Evolutionary conservation across 2,797 vertebrate species (phyloP).

Genomic region (Helarctos malayanus): DNA sequence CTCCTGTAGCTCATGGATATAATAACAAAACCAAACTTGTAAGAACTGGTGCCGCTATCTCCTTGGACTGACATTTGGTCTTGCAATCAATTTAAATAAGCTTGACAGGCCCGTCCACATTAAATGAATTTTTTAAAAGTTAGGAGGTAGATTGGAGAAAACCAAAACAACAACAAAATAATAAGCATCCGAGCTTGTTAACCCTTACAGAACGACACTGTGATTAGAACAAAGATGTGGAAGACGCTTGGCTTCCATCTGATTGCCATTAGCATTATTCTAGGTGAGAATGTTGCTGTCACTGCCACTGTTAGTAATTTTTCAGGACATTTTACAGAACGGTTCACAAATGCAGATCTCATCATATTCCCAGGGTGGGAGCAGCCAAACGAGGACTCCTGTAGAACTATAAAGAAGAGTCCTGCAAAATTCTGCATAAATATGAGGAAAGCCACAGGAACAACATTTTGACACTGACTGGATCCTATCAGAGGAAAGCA

Average conservation of each 20-base stretch:
- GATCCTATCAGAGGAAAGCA: slow-evolving; percentile 56
- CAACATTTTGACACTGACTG: slow-evolving; percentile 55
- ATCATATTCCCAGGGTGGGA: slow-evolving; percentile 48
- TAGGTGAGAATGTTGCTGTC: neutral
- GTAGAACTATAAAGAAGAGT: slow-evolving; percentile 35
- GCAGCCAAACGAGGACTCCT: slow-evolving; percentile 5
- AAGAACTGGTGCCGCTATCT: slow-evolving; percentile 18
- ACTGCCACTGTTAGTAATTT: slow-evolving; percentile 50
- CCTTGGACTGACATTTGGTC: slow-evolving; percentile 54
- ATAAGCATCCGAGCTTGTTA: slow-evolving; percentile 69
- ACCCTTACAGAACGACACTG: slow-evolving; percentile 39
- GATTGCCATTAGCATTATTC: neutral
- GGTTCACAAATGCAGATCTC: slow-evolving; percentile 67
- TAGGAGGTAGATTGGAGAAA: slow-evolving; percentile 59
- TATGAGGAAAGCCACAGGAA: slow-evolving; percentile 59
- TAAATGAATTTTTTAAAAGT: slow-evolving; percentile 78
- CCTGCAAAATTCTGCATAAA: slow-evolving; percentile 55
- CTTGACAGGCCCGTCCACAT: slow-evolving; percentile 61
- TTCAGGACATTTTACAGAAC: slow-evolving; percentile 61
- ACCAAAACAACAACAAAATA: neutral
- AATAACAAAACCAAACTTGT: slow-evolving; percentile 57
- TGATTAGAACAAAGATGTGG: slow-evolving; percentile 43
- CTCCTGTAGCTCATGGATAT: slow-evolving; percentile 56
- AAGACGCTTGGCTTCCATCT: neutral
- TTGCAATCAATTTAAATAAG: slow-evolving; percentile 78